phyloP scores from a whole-genome alignment of 2,113 vertebrate species.

The Hucho hucho region DNA sequence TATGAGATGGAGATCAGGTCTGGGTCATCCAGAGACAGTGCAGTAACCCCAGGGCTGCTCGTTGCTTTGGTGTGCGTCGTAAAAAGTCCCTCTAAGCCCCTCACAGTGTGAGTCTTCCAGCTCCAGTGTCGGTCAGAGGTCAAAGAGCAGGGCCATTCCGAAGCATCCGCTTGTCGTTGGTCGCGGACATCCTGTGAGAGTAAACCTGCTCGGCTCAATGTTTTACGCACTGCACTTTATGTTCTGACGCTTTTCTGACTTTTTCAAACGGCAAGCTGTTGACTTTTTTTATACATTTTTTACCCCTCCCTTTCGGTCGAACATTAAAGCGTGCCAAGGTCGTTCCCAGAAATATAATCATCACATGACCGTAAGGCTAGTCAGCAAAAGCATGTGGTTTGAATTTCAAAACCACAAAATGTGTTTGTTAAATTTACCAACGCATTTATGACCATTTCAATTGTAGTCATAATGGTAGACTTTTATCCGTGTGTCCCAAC shows the following conservation, averaged over 20 bases:
- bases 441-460: not conserved
- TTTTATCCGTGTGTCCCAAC: not conserved
- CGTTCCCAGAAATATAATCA: conserved; percentile 12
- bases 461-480: not conserved
- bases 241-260: conserved; percentile 9
- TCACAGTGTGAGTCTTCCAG: conserved; percentile 55
- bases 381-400: conserved; percentile 2
- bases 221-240: conserved; percentile 19
- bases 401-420: conserved; percentile 10
- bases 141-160: conserved; percentile 50
- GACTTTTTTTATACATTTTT: not conserved
- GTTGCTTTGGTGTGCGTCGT: conserved; percentile 50
- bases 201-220: conserved; percentile 27
- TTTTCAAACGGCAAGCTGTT: not conserved
- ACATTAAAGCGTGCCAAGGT: not conserved
- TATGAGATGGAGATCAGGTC: conserved; percentile 42
- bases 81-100: conserved; percentile 45
- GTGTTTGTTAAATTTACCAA: conserved; percentile 9
- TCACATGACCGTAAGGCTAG: not conserved
- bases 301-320: not conserved
- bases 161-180: conserved; percentile 43
- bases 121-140: conserved; percentile 50
- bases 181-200: conserved; percentile 34
- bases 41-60: conserved; percentile 17
- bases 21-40: conserved; percentile 48